Evolutionary conservation across 2,797 vertebrate species (phyloP).

Genomic region (Phataginus tetradactyla): DNA sequence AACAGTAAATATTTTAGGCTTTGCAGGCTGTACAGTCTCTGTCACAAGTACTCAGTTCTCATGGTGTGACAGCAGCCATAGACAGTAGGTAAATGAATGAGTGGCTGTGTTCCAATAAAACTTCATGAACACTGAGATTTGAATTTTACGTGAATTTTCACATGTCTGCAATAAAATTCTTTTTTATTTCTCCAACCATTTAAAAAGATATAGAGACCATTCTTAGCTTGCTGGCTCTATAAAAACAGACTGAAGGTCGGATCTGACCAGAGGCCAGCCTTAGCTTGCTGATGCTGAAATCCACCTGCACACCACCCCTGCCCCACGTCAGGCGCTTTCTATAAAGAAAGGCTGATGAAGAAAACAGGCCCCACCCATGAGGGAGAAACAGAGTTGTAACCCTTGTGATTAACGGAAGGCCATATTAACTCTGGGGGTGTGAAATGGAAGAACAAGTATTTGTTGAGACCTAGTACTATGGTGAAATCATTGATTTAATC

Average conservation of each 20-base stretch:
- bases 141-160: neutral
- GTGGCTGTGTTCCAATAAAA: conserved; percentile 3
- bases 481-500: neutral
- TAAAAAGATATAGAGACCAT: neutral
- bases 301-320: neutral
- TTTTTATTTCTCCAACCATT: neutral
- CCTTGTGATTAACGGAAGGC: neutral
- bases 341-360: neutral
- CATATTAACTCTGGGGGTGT: neutral
- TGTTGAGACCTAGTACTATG: neutral
- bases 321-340: neutral
- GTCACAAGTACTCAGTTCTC: neutral
- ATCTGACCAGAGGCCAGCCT: neutral
- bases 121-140: neutral
- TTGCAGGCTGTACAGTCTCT: neutral
- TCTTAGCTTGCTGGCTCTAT: neutral
- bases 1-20: neutral
- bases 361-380: neutral
- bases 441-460: neutral
- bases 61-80: neutral
- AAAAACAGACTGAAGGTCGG: neutral
- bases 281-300: neutral
- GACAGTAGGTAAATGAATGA: neutral
- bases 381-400: neutral
- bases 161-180: neutral